Evolutionary conservation across 1,140 invertebrate genomes (phyloP).

Genomic region (Penaeus vannamei): DNA sequence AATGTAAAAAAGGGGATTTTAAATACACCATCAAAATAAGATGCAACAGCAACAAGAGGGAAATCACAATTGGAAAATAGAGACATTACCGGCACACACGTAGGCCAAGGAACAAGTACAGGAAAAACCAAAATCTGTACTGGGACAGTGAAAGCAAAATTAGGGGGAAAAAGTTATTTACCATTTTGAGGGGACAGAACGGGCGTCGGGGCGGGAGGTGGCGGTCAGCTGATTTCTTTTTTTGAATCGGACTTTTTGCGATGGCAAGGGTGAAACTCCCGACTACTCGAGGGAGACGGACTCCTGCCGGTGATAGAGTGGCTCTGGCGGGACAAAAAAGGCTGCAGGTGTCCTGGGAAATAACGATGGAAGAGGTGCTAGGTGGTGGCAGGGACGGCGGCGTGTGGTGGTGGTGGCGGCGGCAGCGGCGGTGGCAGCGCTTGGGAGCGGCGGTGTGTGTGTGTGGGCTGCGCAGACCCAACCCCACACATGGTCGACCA

Average conservation of each 20-base stretch:
- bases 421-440: conserved; percentile 51
- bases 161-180: conserved; percentile 56
- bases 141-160: conserved; percentile 45
- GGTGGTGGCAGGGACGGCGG: conserved; percentile 38
- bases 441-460: conserved; percentile 57
- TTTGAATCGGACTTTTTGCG: conserved; percentile 3
- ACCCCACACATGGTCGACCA: background rate
- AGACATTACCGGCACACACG: background rate
- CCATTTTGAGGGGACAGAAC: conserved; percentile 45
- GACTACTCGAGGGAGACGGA: conserved; percentile 32
- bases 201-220: conserved; percentile 31
- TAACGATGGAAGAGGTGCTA: conserved; percentile 35
- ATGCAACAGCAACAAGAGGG: too few relatives aligned
- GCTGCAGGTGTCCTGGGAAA: conserved; percentile 43
- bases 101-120: background rate
- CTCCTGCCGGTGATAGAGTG: conserved; percentile 41
- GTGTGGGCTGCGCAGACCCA: conserved; percentile 60
- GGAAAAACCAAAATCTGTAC: background rate
- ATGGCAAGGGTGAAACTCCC: conserved; percentile 25
- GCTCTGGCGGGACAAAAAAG: conserved; percentile 8
- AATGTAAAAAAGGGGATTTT: too few relatives aligned
- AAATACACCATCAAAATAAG: too few relatives aligned
- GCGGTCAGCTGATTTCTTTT: conserved; percentile 56
- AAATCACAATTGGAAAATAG: background rate
- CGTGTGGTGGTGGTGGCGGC: conserved; percentile 35